phyloP scores from a whole-genome alignment of 2,888 invertebrate species.

The Harpalus rufipes region DNA sequence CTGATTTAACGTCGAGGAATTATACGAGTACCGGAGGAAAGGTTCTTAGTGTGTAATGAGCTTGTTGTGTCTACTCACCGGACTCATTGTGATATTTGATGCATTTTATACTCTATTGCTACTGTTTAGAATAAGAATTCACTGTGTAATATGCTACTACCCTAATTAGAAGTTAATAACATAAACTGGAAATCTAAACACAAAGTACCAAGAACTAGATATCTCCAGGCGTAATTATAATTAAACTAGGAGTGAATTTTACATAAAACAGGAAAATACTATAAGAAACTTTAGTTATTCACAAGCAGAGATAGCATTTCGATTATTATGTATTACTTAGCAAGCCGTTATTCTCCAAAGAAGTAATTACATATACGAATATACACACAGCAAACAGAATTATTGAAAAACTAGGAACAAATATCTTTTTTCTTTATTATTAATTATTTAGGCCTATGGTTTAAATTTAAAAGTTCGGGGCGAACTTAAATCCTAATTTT shows the following conservation, averaged over 20 bases:
- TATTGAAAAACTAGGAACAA: too few relatives aligned
- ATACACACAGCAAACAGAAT: too few relatives aligned
- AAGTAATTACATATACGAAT: too few relatives aligned
- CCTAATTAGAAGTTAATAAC: background rate
- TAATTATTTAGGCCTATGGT: too few relatives aligned
- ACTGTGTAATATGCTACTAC: background rate
- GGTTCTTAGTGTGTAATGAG: slow-evolving; percentile 45
- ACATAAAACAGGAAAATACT: too few relatives aligned
- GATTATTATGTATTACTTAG: too few relatives aligned
- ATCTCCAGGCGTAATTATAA: background rate
- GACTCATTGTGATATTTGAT: slow-evolving; percentile 19
- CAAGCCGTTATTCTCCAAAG: too few relatives aligned
- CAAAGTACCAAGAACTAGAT: background rate
- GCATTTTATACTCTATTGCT: slow-evolving; percentile 8
- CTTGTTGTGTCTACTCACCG: slow-evolving; percentile 36
- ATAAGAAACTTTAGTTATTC: too few relatives aligned
- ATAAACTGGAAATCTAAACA: background rate
- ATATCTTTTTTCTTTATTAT: too few relatives aligned
- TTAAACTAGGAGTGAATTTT: background rate
- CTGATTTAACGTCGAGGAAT: slow-evolving; percentile 61
- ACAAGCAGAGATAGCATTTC: too few relatives aligned
- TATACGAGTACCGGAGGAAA: slow-evolving; percentile 30
- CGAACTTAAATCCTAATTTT: too few relatives aligned
- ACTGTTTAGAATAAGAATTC: background rate
- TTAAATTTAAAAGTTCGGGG: too few relatives aligned